Conservation (phyloP, 92 coral and sea anemone genomes). For the Phymanthus crucifer region DNA sequence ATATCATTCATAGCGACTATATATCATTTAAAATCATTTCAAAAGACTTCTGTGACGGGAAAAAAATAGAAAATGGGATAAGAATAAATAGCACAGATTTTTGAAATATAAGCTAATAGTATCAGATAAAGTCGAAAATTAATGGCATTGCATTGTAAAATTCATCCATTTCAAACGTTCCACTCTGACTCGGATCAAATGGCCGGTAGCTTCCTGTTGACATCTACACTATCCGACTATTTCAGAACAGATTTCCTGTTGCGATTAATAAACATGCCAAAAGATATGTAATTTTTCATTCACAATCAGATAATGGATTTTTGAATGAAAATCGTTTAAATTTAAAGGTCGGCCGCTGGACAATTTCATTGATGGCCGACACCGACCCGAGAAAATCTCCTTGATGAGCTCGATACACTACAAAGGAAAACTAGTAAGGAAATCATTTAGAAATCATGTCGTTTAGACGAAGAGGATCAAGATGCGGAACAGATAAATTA, state of each 20-base stretch:
- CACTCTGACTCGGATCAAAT: background rate
- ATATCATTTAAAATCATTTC: no score
- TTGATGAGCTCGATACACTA: background rate
- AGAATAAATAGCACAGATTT: background rate
- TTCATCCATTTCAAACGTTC: background rate
- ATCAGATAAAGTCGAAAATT: background rate
- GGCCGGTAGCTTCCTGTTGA: background rate
- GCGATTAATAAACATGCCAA: slow-evolving; percentile 10
- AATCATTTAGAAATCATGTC: background rate
- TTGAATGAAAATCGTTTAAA: background rate
- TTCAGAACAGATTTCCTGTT: background rate
- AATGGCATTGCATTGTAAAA: background rate
- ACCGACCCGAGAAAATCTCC: background rate
- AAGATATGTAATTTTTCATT: background rate
- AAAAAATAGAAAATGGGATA: background rate
- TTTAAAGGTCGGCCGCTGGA: background rate
- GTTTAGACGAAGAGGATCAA: background rate
- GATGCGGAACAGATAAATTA: background rate
- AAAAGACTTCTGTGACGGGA: background rate
- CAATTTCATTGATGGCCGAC: background rate
- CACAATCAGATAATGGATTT: background rate
- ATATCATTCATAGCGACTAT: no score
- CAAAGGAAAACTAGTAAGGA: background rate
- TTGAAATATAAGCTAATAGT: no score
- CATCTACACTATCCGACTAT: background rate